Evolutionary conservation across 2,113 vertebrate species (phyloP), one percentile per base, ranked within the genome.

Genomic region (Nycticorax nycticorax): DNA sequence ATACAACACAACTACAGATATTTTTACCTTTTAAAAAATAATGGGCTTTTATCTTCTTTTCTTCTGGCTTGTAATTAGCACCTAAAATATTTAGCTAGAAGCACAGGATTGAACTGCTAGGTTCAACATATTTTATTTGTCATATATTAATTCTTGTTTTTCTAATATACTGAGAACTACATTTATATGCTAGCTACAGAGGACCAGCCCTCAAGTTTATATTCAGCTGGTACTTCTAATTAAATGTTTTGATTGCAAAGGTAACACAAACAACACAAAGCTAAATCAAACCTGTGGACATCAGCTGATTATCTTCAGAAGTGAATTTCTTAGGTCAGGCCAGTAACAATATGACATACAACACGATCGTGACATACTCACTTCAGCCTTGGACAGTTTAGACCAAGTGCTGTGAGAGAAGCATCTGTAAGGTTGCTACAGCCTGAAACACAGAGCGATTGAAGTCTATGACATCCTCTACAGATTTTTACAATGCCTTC

Each of bases 351-450:
- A 35, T 3, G 50, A 77, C 33, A 71, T 32, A 64, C 5, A 4
- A 62, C 45, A 92, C 0, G 10, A 39, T 76, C 60, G 41, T 1
- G 12, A 39, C 23, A 74, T 97, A 98, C 99, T 99, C 97, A 99
- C 99, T 99, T 99, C 75, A 99, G 98, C 96, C 98, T 96, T 14
- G 99, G 99, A 97, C 99, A 99, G 98, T 99, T 99, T 83, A 99
- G 97, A 92, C 99, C 99, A 97, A 99, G 98, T 47, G 99, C 99
- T 37, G 98, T 99, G 89, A 99, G 98, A 53, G 99, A 99, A 94
- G 99, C 98, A 50, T 99, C 99, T 3, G 99, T 99, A 93, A 99
- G 98, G 98, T 98, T 99, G 96, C 98, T 97, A 97, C 99, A 99
- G 89, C 99, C 99, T 18, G 99, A 99, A 91, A 99, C 97, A 96